Percentiles rank a stretch among this genome's conserved stretches.
Conservation (phyloP, 2,888 invertebrate genomes). For the Leptinotarsa rubiginosa region DNA sequence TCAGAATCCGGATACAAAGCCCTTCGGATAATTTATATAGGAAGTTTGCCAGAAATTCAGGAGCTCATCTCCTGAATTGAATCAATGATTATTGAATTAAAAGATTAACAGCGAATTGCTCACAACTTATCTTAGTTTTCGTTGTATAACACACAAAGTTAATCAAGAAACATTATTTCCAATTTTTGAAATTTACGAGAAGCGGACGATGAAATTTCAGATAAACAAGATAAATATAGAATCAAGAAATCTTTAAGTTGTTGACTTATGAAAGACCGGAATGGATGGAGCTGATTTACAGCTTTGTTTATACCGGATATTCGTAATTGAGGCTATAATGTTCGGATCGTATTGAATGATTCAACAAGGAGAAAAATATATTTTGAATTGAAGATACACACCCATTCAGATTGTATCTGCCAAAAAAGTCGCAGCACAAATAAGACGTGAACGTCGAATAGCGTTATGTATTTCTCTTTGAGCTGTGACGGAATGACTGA, state of each 20-base stretch:
- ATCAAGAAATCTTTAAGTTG: not conserved
- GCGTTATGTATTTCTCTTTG: too few relatives aligned
- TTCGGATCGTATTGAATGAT: too few relatives aligned
- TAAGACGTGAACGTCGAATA: too few relatives aligned
- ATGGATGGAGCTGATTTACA: not conserved
- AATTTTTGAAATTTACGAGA: not conserved
- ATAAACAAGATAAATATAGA: not conserved
- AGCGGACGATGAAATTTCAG: not conserved
- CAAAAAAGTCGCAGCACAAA: too few relatives aligned
- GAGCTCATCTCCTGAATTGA: not conserved
- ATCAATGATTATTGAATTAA: slow-evolving; percentile 4
- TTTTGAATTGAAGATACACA: too few relatives aligned
- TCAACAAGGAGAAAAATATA: too few relatives aligned
- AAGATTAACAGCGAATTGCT: slow-evolving; percentile 9
- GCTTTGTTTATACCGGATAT: not conserved
- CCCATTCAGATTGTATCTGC: too few relatives aligned
- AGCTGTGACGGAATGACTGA: too few relatives aligned
- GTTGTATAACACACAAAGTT: slow-evolving; percentile 3
- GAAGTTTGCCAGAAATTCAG: slow-evolving; percentile 10
- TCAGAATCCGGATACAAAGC: slow-evolving; percentile 9
- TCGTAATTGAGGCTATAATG: too few relatives aligned
- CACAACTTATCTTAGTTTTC: not conserved
- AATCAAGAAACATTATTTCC: not conserved
- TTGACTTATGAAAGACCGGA: not conserved
- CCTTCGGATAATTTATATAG: slow-evolving; percentile 7